Conservation (phyloP, 2,113 vertebrate genomes). For the Pagrus major region DNA sequence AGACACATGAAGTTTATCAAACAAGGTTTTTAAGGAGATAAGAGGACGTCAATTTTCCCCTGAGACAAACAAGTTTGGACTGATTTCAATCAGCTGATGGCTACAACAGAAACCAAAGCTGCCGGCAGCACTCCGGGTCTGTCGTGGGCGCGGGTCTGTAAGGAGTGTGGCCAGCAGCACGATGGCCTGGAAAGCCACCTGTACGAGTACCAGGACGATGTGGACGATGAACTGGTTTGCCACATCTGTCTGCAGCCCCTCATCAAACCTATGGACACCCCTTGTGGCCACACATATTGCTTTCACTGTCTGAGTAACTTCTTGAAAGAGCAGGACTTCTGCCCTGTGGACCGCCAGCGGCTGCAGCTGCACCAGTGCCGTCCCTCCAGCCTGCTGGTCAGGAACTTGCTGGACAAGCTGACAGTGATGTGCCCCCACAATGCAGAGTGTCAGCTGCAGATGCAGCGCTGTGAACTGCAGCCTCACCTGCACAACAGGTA, state of each 20-base stretch:
- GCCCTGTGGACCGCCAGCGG: constrained; percentile 91
- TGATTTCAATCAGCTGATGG: constrained; percentile 55
- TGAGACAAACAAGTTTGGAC: constrained; percentile 25
- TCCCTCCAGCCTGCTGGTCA: constrained; percentile 90
- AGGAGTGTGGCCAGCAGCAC: constrained; percentile 91
- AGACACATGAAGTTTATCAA: constrained; percentile 13
- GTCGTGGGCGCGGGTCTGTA: constrained; percentile 84
- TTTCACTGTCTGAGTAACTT: constrained; percentile 92
- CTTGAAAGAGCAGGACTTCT: constrained; percentile 92
- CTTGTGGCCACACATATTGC: constrained; percentile 93
- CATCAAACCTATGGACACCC: constrained; percentile 93
- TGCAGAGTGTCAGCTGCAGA: constrained; percentile 86
- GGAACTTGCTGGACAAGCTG: constrained; percentile 93
- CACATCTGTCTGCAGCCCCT: constrained; percentile 95
- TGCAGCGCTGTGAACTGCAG: constrained; percentile 94
- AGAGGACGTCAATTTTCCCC: constrained; percentile 20
- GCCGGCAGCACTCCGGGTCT: constrained; percentile 11
- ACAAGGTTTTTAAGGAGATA: constrained; percentile 45
- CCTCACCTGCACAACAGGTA: constrained; percentile 94
- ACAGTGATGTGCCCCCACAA: constrained; percentile 88
- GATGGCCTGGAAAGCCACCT: constrained; percentile 88
- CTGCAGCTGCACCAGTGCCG: constrained; percentile 90
- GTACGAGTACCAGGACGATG: constrained; percentile 93
- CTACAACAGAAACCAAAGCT: constrained; percentile 83
- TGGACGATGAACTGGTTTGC: constrained; percentile 92